These are phyloP conservation scores for Drosophila greeni DNA, from an alignment of 2,888 invertebrate species.

Conservation along the genomic window DNA sequence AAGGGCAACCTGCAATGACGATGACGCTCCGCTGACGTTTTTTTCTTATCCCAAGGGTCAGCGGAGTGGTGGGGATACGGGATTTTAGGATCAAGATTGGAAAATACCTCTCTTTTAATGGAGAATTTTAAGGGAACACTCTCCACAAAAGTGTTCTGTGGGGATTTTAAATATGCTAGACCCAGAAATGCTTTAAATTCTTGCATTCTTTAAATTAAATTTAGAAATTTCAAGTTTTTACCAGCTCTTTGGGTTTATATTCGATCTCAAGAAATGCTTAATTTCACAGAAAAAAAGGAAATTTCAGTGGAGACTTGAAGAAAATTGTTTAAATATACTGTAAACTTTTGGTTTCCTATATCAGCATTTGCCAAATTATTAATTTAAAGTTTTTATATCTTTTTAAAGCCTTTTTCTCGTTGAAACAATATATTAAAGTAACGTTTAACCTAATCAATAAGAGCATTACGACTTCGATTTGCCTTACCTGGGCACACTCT, in stretches of 20 bases:
- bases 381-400: neutral
- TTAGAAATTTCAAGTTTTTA: neutral
- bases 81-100: neutral
- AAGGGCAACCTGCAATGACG: conserved; percentile 41
- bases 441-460: neutral
- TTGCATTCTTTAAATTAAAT: neutral
- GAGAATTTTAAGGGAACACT: too few relatives aligned
- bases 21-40: conserved; percentile 33
- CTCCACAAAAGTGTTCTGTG: neutral
- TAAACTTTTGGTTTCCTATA: neutral
- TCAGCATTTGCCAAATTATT: neutral
- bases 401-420: neutral
- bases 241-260: too few relatives aligned
- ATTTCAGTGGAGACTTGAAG: neutral
- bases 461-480: conserved; percentile 11
- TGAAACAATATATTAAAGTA: too few relatives aligned
- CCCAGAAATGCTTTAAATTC: neutral
- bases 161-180: neutral
- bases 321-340: neutral
- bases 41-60: conserved; percentile 10
- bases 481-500: too few relatives aligned
- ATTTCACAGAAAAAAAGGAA: neutral
- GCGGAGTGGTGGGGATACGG: neutral
- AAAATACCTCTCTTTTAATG: neutral
- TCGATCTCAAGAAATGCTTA: neutral